Conservation (phyloP, 2,797 vertebrate genomes). For the Tragelaphus eurycerus region DNA sequence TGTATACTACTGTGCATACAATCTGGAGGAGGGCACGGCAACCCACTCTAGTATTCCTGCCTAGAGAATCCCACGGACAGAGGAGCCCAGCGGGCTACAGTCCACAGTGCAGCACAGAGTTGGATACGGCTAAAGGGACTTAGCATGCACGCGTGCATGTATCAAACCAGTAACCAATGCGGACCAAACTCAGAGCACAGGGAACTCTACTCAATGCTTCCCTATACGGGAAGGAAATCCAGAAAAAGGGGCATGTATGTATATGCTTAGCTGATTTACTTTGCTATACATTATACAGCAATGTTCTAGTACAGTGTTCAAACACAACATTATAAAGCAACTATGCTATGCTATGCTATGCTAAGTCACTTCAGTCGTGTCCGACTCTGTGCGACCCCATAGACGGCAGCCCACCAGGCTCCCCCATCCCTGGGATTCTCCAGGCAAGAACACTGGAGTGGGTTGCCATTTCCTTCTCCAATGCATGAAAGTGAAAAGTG, state of each 20-base stretch:
- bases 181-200: background rate
- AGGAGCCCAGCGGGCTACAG: background rate
- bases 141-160: fast-evolving
- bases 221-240: background rate
- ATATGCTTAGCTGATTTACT: background rate
- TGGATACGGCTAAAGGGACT: background rate
- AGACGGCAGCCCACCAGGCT: no score
- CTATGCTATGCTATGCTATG: background rate
- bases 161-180: background rate
- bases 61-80: background rate
- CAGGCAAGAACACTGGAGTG: no score
- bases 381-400: no score
- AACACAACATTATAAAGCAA: background rate
- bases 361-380: no score
- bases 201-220: background rate
- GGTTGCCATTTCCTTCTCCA: no score
- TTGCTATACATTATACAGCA: background rate
- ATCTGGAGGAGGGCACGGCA: background rate
- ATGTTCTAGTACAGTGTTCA: background rate
- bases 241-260: background rate
- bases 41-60: background rate
- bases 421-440: no score
- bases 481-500: no score
- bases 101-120: background rate
- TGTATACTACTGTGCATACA: background rate